Conservation (phyloP, 2,113 vertebrate species). For the Pseudonaja textilis region DNA sequence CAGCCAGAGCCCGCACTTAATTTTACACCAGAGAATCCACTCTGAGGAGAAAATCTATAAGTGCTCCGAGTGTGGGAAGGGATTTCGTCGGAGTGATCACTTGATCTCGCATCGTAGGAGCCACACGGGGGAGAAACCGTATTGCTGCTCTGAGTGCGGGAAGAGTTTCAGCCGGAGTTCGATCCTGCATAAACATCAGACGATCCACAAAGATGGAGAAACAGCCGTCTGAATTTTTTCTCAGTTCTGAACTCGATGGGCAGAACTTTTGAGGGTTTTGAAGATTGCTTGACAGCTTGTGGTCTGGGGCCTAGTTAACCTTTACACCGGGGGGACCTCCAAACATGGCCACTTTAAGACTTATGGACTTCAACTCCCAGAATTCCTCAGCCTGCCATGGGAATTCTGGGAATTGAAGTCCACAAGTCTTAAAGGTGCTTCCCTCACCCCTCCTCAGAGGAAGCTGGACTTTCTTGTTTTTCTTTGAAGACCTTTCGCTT, state of each 20-base stretch:
- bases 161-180: neutral
- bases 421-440: neutral
- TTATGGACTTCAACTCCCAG: neutral
- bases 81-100: neutral
- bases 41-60: neutral
- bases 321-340: neutral
- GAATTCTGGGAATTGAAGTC: neutral
- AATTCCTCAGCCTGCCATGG: neutral
- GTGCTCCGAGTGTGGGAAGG: neutral
- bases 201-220: neutral
- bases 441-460: too few relatives aligned
- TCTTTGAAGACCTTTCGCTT: too few relatives aligned
- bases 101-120: neutral
- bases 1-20: neutral
- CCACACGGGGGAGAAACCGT: neutral
- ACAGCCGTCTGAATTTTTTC: neutral
- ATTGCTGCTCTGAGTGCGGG: neutral
- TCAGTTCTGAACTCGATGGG: neutral
- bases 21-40: neutral
- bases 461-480: too few relatives aligned
- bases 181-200: neutral
- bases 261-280: neutral
- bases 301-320: neutral
- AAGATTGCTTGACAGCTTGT: neutral
- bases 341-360: neutral